Evolutionary conservation across 2,888 invertebrate species (phyloP).

Genomic region (Euphydryas editha): DNA sequence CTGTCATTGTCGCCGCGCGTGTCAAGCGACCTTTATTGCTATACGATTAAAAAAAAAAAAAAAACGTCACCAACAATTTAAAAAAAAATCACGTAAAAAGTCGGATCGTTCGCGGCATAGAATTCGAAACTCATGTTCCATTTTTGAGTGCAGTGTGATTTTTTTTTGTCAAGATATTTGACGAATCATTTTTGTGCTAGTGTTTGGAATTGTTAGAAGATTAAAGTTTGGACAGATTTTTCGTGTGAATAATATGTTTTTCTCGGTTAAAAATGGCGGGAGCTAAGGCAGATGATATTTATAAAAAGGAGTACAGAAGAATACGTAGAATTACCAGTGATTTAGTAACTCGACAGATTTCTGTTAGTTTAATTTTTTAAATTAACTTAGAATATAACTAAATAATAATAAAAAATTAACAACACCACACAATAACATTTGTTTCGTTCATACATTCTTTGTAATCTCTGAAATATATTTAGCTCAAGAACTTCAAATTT

Average conservation of each 20-base stretch:
- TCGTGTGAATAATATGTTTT: not conserved
- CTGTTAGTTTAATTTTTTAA: slow-evolving; percentile 79
- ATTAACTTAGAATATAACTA: not conserved
- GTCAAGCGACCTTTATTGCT: slow-evolving; percentile 50
- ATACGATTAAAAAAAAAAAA: slow-evolving; percentile 45
- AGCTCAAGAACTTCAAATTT: no score
- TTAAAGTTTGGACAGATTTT: slow-evolving; percentile 12
- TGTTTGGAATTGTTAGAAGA: slow-evolving; percentile 18
- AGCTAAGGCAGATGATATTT: slow-evolving; percentile 72
- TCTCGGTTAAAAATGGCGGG: slow-evolving; percentile 53
- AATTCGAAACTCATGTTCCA: slow-evolving; percentile 7
- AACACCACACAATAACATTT: no score
- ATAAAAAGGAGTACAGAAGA: slow-evolving; percentile 88
- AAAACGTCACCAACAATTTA: slow-evolving; percentile 31
- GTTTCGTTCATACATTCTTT: no score
- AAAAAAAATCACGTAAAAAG: slow-evolving; percentile 14
- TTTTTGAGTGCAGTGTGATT: slow-evolving; percentile 1
- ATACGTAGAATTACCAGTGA: slow-evolving; percentile 87
- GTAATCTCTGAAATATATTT: no score
- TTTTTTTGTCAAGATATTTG: not conserved
- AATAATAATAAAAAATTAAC: not conserved
- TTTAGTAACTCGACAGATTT: slow-evolving; percentile 86
- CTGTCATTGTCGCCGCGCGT: slow-evolving; percentile 75
- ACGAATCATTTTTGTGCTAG: slow-evolving; percentile 18
- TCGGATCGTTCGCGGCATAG: slow-evolving; percentile 2